These are phyloP conservation scores for Leptinotarsa defecta DNA, from an alignment of 1,140 invertebrate genomes.

Conservation along the genomic window DNA sequence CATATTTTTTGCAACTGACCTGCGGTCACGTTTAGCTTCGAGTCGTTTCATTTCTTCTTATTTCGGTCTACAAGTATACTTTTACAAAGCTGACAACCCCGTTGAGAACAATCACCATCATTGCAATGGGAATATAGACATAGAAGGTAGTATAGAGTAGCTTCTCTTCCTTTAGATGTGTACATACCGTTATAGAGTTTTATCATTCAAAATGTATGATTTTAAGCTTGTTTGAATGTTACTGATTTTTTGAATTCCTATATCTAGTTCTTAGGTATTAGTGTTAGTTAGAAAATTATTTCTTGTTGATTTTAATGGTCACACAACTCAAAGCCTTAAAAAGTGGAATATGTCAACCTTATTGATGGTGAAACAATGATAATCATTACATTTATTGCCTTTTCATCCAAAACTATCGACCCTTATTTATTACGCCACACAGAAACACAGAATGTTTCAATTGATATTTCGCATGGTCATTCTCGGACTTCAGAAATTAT, in stretches of 20 bases:
- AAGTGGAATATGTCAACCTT: conserved; percentile 12
- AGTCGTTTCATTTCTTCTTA: no score
- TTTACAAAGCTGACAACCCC: background rate
- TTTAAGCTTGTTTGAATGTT: conserved; percentile 38
- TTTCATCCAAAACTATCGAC: conserved; percentile 32
- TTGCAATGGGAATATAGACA: conserved; percentile 12
- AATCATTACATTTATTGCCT: conserved; percentile 48
- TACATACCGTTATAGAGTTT: conserved; percentile 24
- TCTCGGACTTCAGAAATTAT: no score
- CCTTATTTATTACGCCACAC: no score
- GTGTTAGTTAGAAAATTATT: conserved; percentile 15
- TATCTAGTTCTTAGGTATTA: conserved; percentile 22
- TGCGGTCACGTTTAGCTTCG: no score
- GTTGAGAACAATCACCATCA: background rate
- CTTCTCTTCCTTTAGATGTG: background rate
- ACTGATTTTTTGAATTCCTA: background rate
- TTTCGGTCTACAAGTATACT: no score
- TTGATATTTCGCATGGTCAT: no score
- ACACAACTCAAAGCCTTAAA: conserved; percentile 6
- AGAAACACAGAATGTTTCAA: no score
- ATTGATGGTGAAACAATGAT: conserved; percentile 39
- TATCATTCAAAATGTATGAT: conserved; percentile 28
- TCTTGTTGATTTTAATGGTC: conserved; percentile 14
- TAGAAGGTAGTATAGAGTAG: conserved; percentile 1
- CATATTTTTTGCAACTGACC: no score